These are phyloP conservation scores for Sminthurides bifidus DNA, from an alignment of 1,140 invertebrate species.

Conservation along the genomic window DNA sequence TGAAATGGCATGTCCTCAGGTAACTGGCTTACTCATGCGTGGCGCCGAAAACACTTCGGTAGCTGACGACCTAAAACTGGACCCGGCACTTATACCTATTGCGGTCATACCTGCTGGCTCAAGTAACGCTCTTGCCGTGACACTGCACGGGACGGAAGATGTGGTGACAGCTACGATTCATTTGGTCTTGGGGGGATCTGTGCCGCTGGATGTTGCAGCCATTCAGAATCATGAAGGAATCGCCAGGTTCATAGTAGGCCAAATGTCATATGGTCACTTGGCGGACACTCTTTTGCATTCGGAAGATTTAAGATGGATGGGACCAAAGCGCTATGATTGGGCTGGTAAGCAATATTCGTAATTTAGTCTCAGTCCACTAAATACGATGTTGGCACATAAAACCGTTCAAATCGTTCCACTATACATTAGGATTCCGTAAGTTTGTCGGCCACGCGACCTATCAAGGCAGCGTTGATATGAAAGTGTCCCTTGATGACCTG, in stretches of 20 bases:
- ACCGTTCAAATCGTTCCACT: neutral
- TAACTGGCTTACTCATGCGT: slow-evolving; percentile 56
- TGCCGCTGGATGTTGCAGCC: slow-evolving; percentile 24
- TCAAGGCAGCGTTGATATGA: slow-evolving; percentile 32
- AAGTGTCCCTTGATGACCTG: slow-evolving; percentile 18
- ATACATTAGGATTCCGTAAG: slow-evolving; percentile 30
- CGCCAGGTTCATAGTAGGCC: slow-evolving; percentile 45
- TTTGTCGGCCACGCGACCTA: slow-evolving; percentile 34
- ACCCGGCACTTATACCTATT: slow-evolving; percentile 50
- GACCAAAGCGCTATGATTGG: slow-evolving; percentile 73
- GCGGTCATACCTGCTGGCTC: slow-evolving; percentile 65
- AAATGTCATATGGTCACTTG: slow-evolving; percentile 76
- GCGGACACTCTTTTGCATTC: slow-evolving; percentile 73
- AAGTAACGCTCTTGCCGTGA: slow-evolving; percentile 62
- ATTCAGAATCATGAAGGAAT: slow-evolving; percentile 22
- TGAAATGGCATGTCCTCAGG: too few species aligned
- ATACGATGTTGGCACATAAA: too few species aligned
- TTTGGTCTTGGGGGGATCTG: slow-evolving; percentile 54
- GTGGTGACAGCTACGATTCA: slow-evolving; percentile 66
- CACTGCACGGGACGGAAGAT: slow-evolving; percentile 70
- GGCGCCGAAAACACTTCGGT: slow-evolving; percentile 40
- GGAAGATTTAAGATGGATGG: slow-evolving; percentile 76
- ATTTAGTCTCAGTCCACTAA: too few species aligned
- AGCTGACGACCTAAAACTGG: slow-evolving; percentile 48
- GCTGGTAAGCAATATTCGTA: slow-evolving; percentile 45